Percentiles rank a stretch among this genome's conserved stretches.
phyloP scores from a whole-genome alignment of 2,888 invertebrate species.

The Physocephala rufipes region DNA sequence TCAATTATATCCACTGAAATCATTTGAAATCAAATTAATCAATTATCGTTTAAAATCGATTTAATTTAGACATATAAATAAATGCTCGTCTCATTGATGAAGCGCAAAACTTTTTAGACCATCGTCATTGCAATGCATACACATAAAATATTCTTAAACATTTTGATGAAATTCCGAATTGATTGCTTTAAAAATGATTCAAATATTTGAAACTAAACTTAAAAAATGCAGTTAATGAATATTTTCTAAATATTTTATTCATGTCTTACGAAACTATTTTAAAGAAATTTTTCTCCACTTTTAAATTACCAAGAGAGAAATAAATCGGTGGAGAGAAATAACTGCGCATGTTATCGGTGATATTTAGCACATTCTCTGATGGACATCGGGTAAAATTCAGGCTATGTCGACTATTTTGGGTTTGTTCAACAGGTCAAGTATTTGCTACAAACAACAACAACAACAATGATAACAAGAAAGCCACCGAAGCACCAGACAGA shows the following conservation, averaged over 20 bases:
- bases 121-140: too few relatives aligned
- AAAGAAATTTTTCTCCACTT: not conserved
- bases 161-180: not conserved
- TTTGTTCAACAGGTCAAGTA: conserved; percentile 22
- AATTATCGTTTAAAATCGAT: too few relatives aligned
- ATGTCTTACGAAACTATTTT: not conserved
- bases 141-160: not conserved
- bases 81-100: too few relatives aligned
- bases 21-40: too few relatives aligned
- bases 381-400: conserved; percentile 3
- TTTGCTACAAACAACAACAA: conserved; percentile 14
- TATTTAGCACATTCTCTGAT: conserved; percentile 30
- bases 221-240: too few relatives aligned
- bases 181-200: not conserved
- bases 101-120: too few relatives aligned
- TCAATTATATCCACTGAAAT: too few relatives aligned
- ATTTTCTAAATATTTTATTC: conserved; percentile 3
- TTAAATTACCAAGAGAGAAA: not conserved
- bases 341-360: conserved; percentile 13
- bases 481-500: too few relatives aligned
- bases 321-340: not conserved
- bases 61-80: too few relatives aligned
- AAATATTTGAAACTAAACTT: too few relatives aligned
- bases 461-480: too few relatives aligned
- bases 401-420: conserved; percentile 18